Conservation (phyloP, 2,797 vertebrate species). For the Clarias laeviceps region DNA sequence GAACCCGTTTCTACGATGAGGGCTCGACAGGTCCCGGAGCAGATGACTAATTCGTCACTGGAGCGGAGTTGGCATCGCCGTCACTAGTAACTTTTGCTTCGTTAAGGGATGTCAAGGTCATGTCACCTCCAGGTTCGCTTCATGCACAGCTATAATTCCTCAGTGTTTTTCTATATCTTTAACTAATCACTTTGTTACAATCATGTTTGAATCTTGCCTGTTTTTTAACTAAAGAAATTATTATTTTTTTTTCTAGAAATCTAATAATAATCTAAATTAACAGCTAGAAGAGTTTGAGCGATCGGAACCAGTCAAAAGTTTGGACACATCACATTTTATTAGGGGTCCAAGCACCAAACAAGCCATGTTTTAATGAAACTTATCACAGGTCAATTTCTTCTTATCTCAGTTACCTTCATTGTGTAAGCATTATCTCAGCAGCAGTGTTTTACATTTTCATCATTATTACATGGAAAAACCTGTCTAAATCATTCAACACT, state of each 20-base stretch:
- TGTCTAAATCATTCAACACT: background rate
- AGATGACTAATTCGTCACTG: constrained; percentile 60
- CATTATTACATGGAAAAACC: background rate
- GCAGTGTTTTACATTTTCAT: background rate
- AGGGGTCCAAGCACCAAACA: constrained; percentile 2
- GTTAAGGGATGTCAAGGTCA: background rate
- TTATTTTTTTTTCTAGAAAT: constrained; percentile 14
- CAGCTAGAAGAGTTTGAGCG: constrained; percentile 29
- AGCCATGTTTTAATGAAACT: background rate
- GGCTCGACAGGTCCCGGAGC: constrained; percentile 54
- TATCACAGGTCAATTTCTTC: background rate
- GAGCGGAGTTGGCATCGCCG: constrained; percentile 63
- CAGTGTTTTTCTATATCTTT: background rate
- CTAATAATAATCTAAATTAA: constrained; percentile 49
- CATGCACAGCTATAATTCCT: constrained; percentile 4
- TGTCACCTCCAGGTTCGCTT: constrained; percentile 12
- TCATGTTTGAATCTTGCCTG: constrained; percentile 32
- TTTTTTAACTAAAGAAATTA: constrained; percentile 31
- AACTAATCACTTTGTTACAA: background rate
- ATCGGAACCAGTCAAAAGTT: constrained; percentile 15
- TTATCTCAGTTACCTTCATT: background rate
- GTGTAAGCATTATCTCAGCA: background rate
- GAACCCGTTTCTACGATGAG: constrained; percentile 64
- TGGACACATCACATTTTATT: constrained; percentile 2
- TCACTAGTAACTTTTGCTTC: constrained; percentile 30